Evolutionary conservation across 2,113 vertebrate genomes (phyloP).

Genomic region (Artemisiospiza belli): DNA sequence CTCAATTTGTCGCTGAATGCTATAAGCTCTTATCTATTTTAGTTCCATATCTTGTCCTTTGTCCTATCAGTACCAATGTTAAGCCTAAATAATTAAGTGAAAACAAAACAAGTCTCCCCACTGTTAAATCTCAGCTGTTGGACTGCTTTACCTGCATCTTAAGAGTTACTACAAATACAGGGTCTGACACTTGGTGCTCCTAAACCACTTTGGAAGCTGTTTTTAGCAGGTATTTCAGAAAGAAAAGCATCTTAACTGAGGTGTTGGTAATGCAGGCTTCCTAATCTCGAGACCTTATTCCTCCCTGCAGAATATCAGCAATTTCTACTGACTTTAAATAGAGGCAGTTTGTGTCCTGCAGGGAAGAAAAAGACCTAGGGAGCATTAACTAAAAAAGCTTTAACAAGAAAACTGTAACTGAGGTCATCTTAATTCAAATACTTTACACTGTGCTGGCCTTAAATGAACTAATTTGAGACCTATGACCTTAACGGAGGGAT

Average conservation of each 20-base stretch:
- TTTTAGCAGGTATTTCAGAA: background rate
- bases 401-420: slow-evolving; percentile 21
- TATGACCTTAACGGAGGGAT: background rate
- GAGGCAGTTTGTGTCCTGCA: slow-evolving; percentile 36
- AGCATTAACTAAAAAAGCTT: slow-evolving; percentile 38
- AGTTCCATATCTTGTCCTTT: background rate
- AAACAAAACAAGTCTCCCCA: background rate
- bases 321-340: slow-evolving; percentile 32
- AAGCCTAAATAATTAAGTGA: background rate
- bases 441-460: slow-evolving; percentile 18
- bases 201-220: slow-evolving; percentile 8
- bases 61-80: background rate
- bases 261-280: background rate
- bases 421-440: slow-evolving; percentile 45
- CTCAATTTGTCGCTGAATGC: background rate
- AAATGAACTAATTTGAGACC: slow-evolving; percentile 51
- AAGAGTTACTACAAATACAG: background rate
- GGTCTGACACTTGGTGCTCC: background rate
- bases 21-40: background rate
- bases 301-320: slow-evolving; percentile 14
- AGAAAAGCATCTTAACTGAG: background rate
- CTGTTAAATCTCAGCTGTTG: background rate
- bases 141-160: background rate
- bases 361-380: slow-evolving; percentile 29
- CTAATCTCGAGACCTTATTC: slow-evolving; percentile 10